These are phyloP conservation scores for Lonchura striata DNA, from an alignment of 2,113 vertebrate species.

Conservation along the genomic window DNA sequence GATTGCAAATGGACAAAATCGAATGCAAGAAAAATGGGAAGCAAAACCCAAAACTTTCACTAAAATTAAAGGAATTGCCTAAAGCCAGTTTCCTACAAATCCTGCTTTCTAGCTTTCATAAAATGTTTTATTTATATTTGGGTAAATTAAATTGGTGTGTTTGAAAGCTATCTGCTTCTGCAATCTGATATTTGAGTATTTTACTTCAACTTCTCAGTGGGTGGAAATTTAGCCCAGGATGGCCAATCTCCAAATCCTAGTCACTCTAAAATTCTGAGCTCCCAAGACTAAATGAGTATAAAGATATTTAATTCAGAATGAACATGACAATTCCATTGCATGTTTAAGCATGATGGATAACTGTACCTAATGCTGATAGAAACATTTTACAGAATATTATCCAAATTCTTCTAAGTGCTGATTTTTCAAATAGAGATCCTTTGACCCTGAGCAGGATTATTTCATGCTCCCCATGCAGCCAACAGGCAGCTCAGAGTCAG, in stretches of 20 bases:
- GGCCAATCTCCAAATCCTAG: background rate
- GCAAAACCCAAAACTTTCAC: background rate
- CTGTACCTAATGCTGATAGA: background rate
- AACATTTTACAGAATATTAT: background rate
- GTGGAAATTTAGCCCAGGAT: background rate
- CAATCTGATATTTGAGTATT: background rate
- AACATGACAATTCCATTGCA: background rate
- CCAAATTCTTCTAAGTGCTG: background rate
- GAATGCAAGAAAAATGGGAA: background rate
- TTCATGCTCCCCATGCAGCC: background rate
- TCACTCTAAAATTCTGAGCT: background rate
- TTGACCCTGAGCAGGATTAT: background rate
- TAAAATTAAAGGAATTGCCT: background rate
- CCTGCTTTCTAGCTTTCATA: background rate
- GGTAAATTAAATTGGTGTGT: background rate
- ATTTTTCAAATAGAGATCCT: background rate
- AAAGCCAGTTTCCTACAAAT: background rate
- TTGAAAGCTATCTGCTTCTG: background rate
- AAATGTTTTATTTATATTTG: background rate
- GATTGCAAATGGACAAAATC: background rate
- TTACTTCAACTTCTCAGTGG: background rate
- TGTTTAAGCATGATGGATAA: background rate
- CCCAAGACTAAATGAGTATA: background rate
- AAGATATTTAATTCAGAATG: background rate
- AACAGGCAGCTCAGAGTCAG: background rate